Evolutionary conservation across 2,888 invertebrate species (phyloP), one percentile per base, ranked within the genome.

Genomic region (Augochlorella aurata): DNA sequence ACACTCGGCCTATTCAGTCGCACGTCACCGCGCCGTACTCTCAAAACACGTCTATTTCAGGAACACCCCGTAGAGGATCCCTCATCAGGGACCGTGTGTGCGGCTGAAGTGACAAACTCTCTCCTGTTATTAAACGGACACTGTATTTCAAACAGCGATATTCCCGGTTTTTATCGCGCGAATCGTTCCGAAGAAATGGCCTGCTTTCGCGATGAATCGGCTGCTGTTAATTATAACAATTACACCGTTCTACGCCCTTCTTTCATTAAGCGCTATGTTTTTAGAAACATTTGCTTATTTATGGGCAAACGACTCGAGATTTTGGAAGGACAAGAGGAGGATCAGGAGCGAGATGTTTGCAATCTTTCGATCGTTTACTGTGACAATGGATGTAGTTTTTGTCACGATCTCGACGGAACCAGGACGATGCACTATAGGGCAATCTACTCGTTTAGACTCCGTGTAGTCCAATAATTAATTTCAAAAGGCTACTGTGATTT

Each of bases 81-180:
- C 44, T 44, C 44, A 2, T 44, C 65, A 5, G 65, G n/a, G 29
- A 18, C 14, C 18, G 50, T 38, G 38, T 38, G 38, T 38, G 38
- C 38, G 38, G 38, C 38, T 38, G 3, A 81, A 80, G 67, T 83
- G 69, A 83, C 24, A 77, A 74, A 78, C 75, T 58, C 81, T 81
- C 79, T 82, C 67, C 82, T 86, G 86, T 87, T 87, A 88, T 86
- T 86, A 87, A 88, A 88, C 38, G 38, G 86, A 85, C 79, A 89
- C 89, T 88, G 90, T 90, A 90, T 91, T 90, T 91, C 86, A 90
- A 91, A 90, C 89, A 90, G 87, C 89, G 87, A 90, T 89, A 89
- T 90, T 90, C 24, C 24, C 14, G 7, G 58, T 24, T 24, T 58
- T 16, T 16, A 58, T 7, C 58, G 58, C 14, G 24, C 58, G 58